Percentiles rank a stretch among this genome's conserved stretches.
Evolutionary conservation across 2,113 vertebrate genomes (phyloP).

Genomic region (Varanus salvator): DNA sequence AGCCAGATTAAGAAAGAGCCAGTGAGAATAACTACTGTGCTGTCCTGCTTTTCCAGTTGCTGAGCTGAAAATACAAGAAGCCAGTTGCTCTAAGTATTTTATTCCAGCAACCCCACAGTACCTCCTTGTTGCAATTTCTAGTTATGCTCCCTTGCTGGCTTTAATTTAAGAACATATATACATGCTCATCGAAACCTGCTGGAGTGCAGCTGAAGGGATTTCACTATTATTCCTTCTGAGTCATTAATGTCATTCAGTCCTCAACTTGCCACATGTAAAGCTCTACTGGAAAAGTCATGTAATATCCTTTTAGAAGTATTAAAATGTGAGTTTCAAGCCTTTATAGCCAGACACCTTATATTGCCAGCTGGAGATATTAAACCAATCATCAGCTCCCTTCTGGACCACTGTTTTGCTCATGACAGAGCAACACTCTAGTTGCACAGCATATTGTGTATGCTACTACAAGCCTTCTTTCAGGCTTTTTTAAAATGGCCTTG

Average conservation of each 20-base stretch:
- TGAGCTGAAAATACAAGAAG: background rate
- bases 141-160: slow-evolving; percentile 18
- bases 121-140: background rate
- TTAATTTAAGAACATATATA: slow-evolving; percentile 43
- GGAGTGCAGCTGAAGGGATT: slow-evolving; percentile 35
- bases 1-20: background rate
- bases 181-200: slow-evolving; percentile 3
- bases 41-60: slow-evolving; percentile 17
- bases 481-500: background rate
- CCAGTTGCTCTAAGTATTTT: slow-evolving; percentile 28
- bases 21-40: background rate
- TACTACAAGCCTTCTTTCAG: background rate
- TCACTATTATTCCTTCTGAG: slow-evolving; percentile 38
- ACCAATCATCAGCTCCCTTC: slow-evolving; percentile 18
- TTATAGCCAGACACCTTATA: slow-evolving; percentile 26
- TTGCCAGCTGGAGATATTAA: slow-evolving; percentile 42
- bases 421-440: background rate
- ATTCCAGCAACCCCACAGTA: background rate
- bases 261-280: slow-evolving; percentile 12
- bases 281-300: background rate
- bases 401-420: slow-evolving; percentile 23
- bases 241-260: slow-evolving; percentile 27
- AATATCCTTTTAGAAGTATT: slow-evolving; percentile 38
- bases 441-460: background rate
- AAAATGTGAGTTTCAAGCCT: background rate